Conservation (phyloP, 2,888 invertebrate species). For the Folsomia candida region DNA sequence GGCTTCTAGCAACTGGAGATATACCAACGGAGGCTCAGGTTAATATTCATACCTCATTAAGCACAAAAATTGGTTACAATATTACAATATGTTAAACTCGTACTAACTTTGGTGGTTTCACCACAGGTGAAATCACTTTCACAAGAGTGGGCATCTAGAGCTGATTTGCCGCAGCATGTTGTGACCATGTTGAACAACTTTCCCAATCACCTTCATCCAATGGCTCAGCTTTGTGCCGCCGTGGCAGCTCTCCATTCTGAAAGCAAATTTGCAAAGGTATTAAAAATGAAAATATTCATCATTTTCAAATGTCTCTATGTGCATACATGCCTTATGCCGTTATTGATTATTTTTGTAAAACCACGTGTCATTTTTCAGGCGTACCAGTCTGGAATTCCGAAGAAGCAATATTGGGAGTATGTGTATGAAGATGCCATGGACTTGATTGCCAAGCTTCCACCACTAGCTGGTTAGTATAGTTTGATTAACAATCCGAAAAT, state of each 20-base stretch:
- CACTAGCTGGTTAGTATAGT: no score
- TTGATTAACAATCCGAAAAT: no score
- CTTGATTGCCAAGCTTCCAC: slow-evolving; percentile 89
- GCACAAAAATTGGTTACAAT: no score
- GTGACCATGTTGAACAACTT: slow-evolving; percentile 88
- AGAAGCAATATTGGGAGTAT: slow-evolving; percentile 88
- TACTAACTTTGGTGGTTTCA: background rate
- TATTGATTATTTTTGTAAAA: no score
- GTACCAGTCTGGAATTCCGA: slow-evolving; percentile 82
- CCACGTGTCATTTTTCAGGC: no score
- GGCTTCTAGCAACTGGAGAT: slow-evolving; percentile 86
- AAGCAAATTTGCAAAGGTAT: slow-evolving; percentile 83
- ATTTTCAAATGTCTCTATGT: no score
- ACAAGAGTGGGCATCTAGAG: slow-evolving; percentile 80
- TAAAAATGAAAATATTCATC: no score
- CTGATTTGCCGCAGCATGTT: slow-evolving; percentile 89
- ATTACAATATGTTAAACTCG: no score
- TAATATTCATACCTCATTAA: no score
- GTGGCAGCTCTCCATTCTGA: slow-evolving; percentile 88
- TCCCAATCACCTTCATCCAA: slow-evolving; percentile 84
- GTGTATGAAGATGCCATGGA: slow-evolving; percentile 92
- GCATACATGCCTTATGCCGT: no score
- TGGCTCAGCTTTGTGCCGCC: slow-evolving; percentile 91
- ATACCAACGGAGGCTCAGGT: slow-evolving; percentile 78
- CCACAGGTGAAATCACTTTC: slow-evolving; percentile 61